phyloP scores from a whole-genome alignment of 92 coral and sea anemone genomes.

The Isaurus tuberculatus region DNA sequence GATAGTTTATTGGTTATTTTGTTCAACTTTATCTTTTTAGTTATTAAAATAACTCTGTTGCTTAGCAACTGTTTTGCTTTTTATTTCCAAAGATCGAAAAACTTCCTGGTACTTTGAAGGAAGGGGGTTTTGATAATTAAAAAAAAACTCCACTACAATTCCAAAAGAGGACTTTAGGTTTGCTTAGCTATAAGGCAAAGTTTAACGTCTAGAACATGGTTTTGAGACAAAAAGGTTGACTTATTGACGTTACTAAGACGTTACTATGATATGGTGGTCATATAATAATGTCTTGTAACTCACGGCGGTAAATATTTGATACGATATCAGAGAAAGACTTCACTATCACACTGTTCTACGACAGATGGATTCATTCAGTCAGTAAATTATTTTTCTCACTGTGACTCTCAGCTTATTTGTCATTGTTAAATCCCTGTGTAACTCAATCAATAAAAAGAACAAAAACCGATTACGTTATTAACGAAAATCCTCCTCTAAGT shows the following conservation, averaged over 20 bases:
- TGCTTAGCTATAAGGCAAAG: background rate
- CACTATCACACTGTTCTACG: constrained; percentile 4
- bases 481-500: constrained; percentile 9
- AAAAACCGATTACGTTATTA: constrained; percentile 16
- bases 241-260: background rate
- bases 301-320: constrained; percentile 4
- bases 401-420: background rate
- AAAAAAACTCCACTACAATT: no score
- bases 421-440: constrained; percentile 3
- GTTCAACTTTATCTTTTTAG: no score
- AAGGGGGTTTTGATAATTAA: no score
- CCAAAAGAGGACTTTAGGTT: background rate
- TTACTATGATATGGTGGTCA: constrained; percentile 4
- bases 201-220: background rate
- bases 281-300: constrained; percentile 12
- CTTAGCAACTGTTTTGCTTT: no score
- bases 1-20: no score
- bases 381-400: constrained; percentile 1
- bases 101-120: no score
- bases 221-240: background rate
- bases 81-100: no score
- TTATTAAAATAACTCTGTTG: no score
- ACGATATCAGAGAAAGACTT: background rate
- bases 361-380: constrained; percentile 47
- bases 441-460: constrained; percentile 2